Conservation (phyloP, 1,140 invertebrate genomes). For the Anastatus disparis region DNA sequence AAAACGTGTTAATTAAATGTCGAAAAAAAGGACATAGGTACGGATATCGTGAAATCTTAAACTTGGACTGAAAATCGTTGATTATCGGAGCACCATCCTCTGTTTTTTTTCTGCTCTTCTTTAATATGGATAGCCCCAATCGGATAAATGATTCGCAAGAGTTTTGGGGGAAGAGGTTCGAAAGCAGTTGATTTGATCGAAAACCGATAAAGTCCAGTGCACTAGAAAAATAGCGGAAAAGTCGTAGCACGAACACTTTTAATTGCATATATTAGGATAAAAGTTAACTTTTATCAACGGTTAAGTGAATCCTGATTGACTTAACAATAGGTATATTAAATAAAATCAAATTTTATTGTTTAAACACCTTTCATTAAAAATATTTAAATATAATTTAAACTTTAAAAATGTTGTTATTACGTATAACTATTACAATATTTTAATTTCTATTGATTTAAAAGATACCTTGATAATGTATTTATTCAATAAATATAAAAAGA, state of each 20-base stretch:
- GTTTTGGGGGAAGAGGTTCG: background rate
- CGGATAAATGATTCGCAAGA: slow-evolving; percentile 24
- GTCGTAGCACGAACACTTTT: background rate
- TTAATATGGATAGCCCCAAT: too few species aligned
- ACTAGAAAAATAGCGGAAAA: background rate
- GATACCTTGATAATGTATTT: too few species aligned
- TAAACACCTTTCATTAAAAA: too few species aligned
- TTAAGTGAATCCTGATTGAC: too few species aligned
- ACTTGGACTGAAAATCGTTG: slow-evolving; percentile 4
- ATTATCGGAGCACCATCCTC: background rate
- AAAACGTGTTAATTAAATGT: slow-evolving; percentile 1
- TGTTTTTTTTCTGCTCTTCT: background rate
- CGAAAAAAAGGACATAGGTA: background rate
- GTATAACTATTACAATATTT: too few species aligned
- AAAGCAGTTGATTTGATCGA: slow-evolving; percentile 54
- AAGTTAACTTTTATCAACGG: too few species aligned
- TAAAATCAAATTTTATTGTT: too few species aligned
- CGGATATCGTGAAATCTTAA: slow-evolving; percentile 19
- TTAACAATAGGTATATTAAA: too few species aligned
- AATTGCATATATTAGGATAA: too few species aligned
- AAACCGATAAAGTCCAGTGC: slow-evolving; percentile 49
- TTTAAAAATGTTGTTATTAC: too few species aligned
- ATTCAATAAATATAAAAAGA: slow-evolving; percentile 31
- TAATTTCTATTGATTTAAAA: too few species aligned
- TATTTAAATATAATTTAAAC: too few species aligned